Evolutionary conservation across 2,797 vertebrate genomes (phyloP).

Genomic region (Catostomus latipinnis): DNA sequence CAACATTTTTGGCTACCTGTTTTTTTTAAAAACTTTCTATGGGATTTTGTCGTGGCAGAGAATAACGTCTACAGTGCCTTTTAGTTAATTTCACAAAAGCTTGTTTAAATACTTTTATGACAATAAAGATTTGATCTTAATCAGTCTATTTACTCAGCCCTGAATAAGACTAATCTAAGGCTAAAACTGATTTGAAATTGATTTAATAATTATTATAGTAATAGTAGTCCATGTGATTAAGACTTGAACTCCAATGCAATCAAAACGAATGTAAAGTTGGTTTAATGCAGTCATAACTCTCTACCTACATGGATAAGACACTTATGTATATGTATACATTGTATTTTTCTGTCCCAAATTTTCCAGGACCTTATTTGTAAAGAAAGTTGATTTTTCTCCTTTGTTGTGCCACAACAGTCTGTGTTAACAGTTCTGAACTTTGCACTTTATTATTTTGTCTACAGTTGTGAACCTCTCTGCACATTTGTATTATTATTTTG

Average conservation of each 20-base stretch:
- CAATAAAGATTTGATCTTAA: neutral
- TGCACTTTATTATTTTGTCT: too few species aligned
- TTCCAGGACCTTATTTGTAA: neutral
- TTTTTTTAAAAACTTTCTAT: neutral
- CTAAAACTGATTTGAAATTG: neutral
- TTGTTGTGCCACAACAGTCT: neutral
- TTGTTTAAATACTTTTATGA: neutral
- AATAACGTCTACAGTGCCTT: neutral
- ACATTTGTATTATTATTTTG: neutral
- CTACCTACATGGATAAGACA: neutral
- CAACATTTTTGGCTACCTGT: neutral
- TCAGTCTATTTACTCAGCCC: too few species aligned
- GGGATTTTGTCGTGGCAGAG: neutral
- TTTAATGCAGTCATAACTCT: neutral
- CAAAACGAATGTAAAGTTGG: neutral
- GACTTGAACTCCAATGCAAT: neutral
- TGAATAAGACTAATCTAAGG: neutral
- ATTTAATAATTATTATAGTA: neutral
- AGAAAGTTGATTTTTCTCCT: neutral
- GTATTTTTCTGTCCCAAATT: neutral
- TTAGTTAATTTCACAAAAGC: neutral
- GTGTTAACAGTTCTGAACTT: neutral
- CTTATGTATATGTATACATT: neutral
- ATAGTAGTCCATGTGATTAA: neutral
- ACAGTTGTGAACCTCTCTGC: neutral